Evolutionary conservation across 2,113 vertebrate genomes (phyloP).

Genomic region (Macaca nemestrina): DNA sequence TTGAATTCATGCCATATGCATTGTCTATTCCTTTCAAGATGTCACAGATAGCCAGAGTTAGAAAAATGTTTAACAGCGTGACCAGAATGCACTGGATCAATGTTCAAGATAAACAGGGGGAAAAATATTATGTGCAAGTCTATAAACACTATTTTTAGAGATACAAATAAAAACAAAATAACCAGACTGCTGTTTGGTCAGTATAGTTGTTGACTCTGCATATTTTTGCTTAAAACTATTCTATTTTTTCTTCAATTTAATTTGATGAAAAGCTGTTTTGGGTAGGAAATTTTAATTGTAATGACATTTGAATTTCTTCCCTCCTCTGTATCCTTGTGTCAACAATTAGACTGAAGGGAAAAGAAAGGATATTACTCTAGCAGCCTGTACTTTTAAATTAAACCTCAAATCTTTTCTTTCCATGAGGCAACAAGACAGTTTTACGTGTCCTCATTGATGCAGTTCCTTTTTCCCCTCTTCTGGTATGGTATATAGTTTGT

Average conservation of each 20-base stretch:
- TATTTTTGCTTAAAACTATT: slow-evolving; percentile 24
- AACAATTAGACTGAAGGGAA: background rate
- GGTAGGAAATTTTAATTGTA: background rate
- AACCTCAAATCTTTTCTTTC: background rate
- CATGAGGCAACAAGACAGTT: background rate
- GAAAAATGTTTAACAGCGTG: background rate
- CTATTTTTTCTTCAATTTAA: background rate
- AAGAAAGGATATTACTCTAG: background rate
- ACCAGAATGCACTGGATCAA: background rate
- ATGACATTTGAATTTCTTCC: background rate
- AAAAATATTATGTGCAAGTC: background rate
- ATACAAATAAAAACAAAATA: background rate
- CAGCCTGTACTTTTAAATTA: background rate
- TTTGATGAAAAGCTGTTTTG: slow-evolving; percentile 26
- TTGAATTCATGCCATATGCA: background rate
- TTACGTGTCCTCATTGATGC: background rate
- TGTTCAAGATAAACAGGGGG: background rate
- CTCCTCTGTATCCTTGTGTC: background rate
- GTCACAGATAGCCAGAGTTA: background rate
- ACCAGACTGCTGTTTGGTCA: background rate
- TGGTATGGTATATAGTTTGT: background rate
- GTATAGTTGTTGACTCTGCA: background rate
- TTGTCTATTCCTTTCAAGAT: background rate
- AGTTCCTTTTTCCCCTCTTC: background rate
- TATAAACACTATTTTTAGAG: background rate